A percentile compares a stretch with the other conserved stretches of the same genome.
phyloP scores from a whole-genome alignment of 1,140 invertebrate genomes.

The Drosophila tani region DNA sequence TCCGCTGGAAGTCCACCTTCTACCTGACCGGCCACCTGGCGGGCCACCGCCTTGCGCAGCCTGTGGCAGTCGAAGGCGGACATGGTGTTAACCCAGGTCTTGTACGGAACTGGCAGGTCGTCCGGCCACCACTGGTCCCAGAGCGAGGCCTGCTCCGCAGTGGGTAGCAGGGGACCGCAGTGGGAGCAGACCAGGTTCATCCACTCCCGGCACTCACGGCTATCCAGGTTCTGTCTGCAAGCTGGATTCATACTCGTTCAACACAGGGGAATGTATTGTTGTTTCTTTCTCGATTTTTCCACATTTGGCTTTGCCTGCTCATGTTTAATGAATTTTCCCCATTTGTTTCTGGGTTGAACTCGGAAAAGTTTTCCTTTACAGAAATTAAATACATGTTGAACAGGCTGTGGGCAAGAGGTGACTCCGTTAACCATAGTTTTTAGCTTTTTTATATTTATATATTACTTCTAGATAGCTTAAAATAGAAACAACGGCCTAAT shows the following conservation, averaged over 20 bases:
- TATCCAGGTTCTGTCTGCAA: constrained; percentile 43
- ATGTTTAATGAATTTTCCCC: constrained; percentile 7
- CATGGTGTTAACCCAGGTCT: constrained; percentile 37
- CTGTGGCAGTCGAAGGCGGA: constrained; percentile 56
- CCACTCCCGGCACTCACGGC: constrained; percentile 58
- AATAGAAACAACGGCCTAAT: neutral
- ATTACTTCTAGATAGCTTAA: neutral
- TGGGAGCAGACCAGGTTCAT: constrained; percentile 42
- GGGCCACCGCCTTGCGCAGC: constrained; percentile 39
- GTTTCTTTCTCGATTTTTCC: neutral
- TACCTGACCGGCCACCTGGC: neutral
- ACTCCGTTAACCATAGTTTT: neutral
- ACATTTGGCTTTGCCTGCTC: neutral
- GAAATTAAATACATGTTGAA: neutral
- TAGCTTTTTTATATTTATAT: neutral
- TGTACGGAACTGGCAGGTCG: constrained; percentile 13
- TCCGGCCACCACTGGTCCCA: constrained; percentile 65
- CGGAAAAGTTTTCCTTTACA: neutral
- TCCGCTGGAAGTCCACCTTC: neutral
- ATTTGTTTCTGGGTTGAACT: neutral
- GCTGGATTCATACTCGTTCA: constrained; percentile 50
- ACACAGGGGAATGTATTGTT: neutral
- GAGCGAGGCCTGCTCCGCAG: constrained; percentile 30
- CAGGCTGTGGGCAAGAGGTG: neutral
- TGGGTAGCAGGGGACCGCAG: constrained; percentile 39